Conservation (phyloP, 2,113 vertebrate species). For the Phaethon lepturus region DNA sequence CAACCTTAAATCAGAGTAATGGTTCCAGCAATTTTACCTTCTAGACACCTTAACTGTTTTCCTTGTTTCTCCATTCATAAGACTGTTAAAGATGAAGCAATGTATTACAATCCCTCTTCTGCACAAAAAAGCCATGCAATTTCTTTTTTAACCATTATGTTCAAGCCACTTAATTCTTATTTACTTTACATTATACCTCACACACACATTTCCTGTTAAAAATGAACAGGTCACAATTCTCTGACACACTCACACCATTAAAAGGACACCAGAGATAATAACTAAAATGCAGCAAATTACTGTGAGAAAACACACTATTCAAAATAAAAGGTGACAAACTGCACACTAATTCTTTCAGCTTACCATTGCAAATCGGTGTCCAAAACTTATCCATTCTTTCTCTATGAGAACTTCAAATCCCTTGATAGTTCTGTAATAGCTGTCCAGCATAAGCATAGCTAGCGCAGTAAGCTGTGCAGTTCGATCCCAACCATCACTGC, state of each 20-base stretch:
- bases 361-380: constrained; percentile 93
- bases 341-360: neutral
- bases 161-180: neutral
- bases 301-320: neutral
- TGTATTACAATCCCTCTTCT: neutral
- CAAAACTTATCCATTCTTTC: constrained; percentile 97
- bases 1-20: neutral
- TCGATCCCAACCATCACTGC: constrained; percentile 95
- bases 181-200: neutral
- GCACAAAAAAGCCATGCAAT: neutral
- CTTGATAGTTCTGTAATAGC: constrained; percentile 90
- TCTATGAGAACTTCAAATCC: constrained; percentile 95
- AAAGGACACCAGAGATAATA: neutral
- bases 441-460: constrained; percentile 97
- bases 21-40: neutral
- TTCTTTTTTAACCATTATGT: neutral
- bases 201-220: neutral
- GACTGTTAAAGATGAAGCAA: neutral
- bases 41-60: neutral
- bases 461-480: constrained; percentile 93
- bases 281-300: neutral
- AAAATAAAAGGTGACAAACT: neutral
- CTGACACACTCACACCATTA: neutral
- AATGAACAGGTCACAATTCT: neutral
- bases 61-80: neutral